Evolutionary conservation across 2,888 invertebrate species (phyloP), one percentile per base, ranked within the genome.

Genomic region (Papilio protenor): DNA sequence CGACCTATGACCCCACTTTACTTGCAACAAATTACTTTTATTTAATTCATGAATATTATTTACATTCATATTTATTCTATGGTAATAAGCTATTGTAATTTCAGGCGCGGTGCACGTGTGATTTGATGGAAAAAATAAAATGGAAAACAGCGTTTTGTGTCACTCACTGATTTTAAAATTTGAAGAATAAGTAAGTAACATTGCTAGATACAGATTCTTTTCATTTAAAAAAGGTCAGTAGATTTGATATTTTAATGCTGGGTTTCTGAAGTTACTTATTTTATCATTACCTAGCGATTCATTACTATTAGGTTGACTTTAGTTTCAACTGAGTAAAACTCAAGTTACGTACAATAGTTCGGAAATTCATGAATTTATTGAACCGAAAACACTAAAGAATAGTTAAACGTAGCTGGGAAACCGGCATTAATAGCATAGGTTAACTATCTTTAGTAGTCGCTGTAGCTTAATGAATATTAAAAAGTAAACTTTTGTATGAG

Each of bases 1-100:
- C 23, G 73, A 77, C 64, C 66, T 77, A 18, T 73, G 77, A 73
- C 66, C 77, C 33, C 45, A 11, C 47, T 59, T 70, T n/a, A 74
- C 33, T 12, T n/a, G 21, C 23, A 45, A 33, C 21, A 33, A 69
- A 69, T 75, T 27, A 52, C 6, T 57, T 40, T 64, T 23, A 12
- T 66, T 11, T 45, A 45, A n/a, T 66, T 40, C 11, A 64, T 64
- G 18, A 18, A 64, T 33, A 40, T 64, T 64, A 6, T 16, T 64
- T 64, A 1, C 0, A 59, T 21, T 21, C 16, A 64, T 16, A 33
- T 33, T 33, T 64, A 16, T 64, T 64, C 33, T 33, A 64, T 64
- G 27, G 8, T 16, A 27, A 64, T 33, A 64, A 59, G 16, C 52
- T 52, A 52, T 52, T 16, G 16, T 52, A 18, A 52, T 5, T 0